Evolutionary conservation across 1,140 invertebrate genomes (phyloP).

Genomic region (Euura saliciscinereae): DNA sequence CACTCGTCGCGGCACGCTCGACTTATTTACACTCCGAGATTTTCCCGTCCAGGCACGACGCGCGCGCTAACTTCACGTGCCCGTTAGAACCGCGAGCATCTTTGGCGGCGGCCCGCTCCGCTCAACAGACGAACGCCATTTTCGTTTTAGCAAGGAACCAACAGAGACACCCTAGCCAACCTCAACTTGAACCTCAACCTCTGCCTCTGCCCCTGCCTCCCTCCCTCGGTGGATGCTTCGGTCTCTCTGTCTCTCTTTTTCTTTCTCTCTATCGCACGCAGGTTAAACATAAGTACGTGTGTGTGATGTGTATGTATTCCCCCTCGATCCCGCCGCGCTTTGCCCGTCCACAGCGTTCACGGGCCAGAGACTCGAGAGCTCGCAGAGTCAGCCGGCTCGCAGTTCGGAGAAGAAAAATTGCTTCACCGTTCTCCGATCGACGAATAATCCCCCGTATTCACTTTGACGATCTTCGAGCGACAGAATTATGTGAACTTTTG

Average conservation of each 20-base stretch:
- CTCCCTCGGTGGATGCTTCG: neutral
- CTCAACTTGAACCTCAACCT: neutral
- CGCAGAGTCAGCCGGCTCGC: neutral
- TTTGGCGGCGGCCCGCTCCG: slow-evolving; percentile 33
- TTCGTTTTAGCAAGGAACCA: slow-evolving; percentile 41
- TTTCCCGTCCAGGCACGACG: slow-evolving; percentile 8
- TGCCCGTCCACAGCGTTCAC: neutral
- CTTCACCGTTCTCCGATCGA: neutral
- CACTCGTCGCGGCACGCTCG: slow-evolving; percentile 1
- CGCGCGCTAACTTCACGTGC: slow-evolving; percentile 30
- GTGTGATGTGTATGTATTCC: neutral
- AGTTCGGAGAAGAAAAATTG: neutral
- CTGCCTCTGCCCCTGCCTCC: neutral
- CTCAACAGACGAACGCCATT: slow-evolving; percentile 52
- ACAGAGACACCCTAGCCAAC: neutral
- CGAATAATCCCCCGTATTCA: neutral
- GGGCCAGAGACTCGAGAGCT: neutral
- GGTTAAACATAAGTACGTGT: neutral
- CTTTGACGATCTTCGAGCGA: neutral
- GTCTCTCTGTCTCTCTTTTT: neutral
- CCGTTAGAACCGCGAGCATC: slow-evolving; percentile 32
- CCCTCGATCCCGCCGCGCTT: neutral
- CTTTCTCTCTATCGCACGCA: neutral
- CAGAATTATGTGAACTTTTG: neutral
- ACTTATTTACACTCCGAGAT: slow-evolving; percentile 7